Conservation (phyloP, 2,888 invertebrate genomes). For the Frankliniella intonsa region DNA sequence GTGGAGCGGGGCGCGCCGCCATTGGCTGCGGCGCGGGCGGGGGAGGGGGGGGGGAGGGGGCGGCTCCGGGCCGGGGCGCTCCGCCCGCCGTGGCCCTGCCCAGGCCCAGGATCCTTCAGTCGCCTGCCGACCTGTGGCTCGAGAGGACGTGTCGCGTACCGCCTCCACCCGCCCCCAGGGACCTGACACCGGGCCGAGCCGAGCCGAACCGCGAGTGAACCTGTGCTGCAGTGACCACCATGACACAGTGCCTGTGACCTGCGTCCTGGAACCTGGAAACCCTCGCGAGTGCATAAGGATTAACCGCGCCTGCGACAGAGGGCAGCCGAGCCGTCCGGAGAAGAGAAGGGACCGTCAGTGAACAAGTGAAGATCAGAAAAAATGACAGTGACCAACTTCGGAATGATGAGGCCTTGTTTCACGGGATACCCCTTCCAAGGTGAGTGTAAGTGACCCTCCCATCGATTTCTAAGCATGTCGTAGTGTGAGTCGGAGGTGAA, state of each 20-base stretch:
- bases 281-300: slow-evolving; percentile 1
- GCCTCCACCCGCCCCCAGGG: not conserved
- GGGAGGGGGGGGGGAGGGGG: not conserved
- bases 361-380: slow-evolving; percentile 37
- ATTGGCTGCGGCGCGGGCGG: not conserved
- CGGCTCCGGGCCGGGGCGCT: not conserved
- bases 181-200: not conserved
- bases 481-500: no score
- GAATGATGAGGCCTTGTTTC: slow-evolving; percentile 48
- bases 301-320: not conserved
- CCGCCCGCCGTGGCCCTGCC: no score
- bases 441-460: slow-evolving; percentile 36
- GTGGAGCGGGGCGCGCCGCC: not conserved
- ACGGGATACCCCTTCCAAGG: slow-evolving; percentile 50
- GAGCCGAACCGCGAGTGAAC: not conserved
- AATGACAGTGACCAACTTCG: slow-evolving; percentile 47
- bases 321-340: not conserved
- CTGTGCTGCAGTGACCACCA: not conserved
- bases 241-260: not conserved
- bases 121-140: not conserved
- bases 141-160: not conserved
- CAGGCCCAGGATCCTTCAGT: not conserved
- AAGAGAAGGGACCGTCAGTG: slow-evolving; percentile 37
- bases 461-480: not conserved
- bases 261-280: not conserved